Evolutionary conservation across 2,113 vertebrate species (phyloP), one percentile per base, ranked within the genome.

Genomic region (Pseudopodoces humilis): DNA sequence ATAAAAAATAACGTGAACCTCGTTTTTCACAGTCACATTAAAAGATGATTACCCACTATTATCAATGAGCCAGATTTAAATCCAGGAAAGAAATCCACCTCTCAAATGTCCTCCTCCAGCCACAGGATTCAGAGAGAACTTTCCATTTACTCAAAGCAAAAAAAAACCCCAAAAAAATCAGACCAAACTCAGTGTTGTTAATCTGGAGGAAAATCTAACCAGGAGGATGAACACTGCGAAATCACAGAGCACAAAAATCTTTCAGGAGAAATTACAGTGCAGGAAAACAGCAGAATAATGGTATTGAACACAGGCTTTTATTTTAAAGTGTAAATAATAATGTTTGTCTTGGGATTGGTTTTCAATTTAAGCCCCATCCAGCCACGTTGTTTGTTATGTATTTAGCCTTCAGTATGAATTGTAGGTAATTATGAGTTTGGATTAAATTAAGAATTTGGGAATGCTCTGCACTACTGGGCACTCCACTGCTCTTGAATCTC

Each of bases 261-360:
- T 96, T 33, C 79, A 81, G 68, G 76, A 90, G 85, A 95, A 95
- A 94, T 96, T 78, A 71, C 2, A 88, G 85, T 23, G 68, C 56
- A 83, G 71, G 39, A 33, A 83, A 92, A 60, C 2, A 74, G 72
- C 59, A 88, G 82, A 88, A 92, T 55, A 74, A 74, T 20, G 83
- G 43, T 59, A 75, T 30, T 53, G 84, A 96, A 17, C 83, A 70
- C 28, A 67, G 60, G 91, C 28, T 94, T 92, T 89, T 78, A 93
- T 94, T 93, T 68, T 74, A 60, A 81, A 71, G 31, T 41, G 37
- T 75, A 96, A 97, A 92, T 94, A 96, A 83, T 47, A 74, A 86
- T 70, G 52, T 92, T 95, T 95, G 52, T 6, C 28, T 46, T 62
- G 78, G 58, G 50, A 91, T 50, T 76, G 91, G 55, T 89, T 95